phyloP scores from a whole-genome alignment of 2,113 vertebrate genomes.

The Microcebus jonahi region DNA sequence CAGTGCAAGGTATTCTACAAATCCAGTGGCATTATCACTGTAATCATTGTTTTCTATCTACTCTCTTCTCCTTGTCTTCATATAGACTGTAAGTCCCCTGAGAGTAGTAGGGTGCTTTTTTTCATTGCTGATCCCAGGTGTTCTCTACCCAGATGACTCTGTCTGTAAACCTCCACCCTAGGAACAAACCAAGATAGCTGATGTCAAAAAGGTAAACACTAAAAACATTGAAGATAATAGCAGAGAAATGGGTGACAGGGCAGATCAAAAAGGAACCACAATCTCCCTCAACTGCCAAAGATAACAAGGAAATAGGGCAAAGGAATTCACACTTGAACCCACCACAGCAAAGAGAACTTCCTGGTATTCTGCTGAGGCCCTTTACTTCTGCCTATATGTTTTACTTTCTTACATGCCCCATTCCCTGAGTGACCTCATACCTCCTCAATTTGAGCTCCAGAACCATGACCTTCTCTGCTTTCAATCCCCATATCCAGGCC shows the following conservation, averaged over 20 bases:
- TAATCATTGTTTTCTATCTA: background rate
- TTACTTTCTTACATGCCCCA: background rate
- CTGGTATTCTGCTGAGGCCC: background rate
- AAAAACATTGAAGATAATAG: background rate
- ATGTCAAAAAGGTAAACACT: background rate
- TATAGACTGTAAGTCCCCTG: background rate
- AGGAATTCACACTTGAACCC: background rate
- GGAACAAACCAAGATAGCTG: background rate
- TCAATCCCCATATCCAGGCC: background rate
- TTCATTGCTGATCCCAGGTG: background rate
- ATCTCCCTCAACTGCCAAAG: background rate
- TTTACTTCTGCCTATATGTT: background rate
- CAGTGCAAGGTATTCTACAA: background rate
- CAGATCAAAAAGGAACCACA: background rate
- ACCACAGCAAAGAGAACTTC: background rate
- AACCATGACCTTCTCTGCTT: background rate
- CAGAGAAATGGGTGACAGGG: background rate
- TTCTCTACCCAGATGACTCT: background rate
- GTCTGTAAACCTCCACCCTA: background rate
- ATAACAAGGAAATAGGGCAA: background rate
- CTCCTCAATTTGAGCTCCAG: background rate
- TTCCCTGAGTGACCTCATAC: background rate
- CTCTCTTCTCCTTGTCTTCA: background rate
- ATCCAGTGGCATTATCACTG: background rate
- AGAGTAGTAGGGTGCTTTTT: background rate